Evolutionary conservation across 2,113 vertebrate genomes (phyloP), one percentile per base, ranked within the genome.

Genomic region (Charadrius vociferus): DNA sequence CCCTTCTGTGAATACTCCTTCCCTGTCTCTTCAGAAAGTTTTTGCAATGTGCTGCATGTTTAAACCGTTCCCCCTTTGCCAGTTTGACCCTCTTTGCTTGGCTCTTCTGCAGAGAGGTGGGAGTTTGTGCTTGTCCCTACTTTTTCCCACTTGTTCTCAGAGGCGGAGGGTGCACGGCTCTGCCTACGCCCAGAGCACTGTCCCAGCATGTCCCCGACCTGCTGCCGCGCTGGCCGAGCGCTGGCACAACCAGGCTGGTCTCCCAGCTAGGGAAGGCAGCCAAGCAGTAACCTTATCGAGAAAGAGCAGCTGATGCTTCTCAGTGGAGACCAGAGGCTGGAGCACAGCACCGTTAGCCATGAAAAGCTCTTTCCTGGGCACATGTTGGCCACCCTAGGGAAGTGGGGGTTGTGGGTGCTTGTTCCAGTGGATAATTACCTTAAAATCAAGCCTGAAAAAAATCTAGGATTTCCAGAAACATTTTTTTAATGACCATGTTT

Each of bases 291-390:
- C 70, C 27, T 85, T 65, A 78, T 53, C 68, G 11, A 70, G 65
- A 90, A 87, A 87, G 61, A 93, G 65, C 70, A 85, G 78, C 81
- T 92, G 81, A 79, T 81, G 45, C 81, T 78, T 71, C 74, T 62
- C 91, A 58, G 85, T 19, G 66, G 81, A 62, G 78, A 74, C 10
- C 59, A 49, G 21, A 12, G 74, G 23, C 70, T 71, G 66, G 8
- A 74, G 45, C 1, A 12, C 3, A 10, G 55, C 68, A 84, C 6
- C 0, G 0, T 23, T 26, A 78, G 68, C 68, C 45, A 37, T 24
- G 27, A 78, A 88, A 82, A 95, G 8, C 59, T 77, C 29, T 55
- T 88, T 82, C 30, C 61, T 67, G 65, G 21, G 36, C 59, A 34
- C 8, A 12, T 34, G 39, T 21, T 62, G 21, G 59, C 66, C n/a